A percentile compares a stretch with the other conserved stretches of the same genome.
phyloP scores from a whole-genome alignment of 2,797 vertebrate species.

The Choloepus didactylus region DNA sequence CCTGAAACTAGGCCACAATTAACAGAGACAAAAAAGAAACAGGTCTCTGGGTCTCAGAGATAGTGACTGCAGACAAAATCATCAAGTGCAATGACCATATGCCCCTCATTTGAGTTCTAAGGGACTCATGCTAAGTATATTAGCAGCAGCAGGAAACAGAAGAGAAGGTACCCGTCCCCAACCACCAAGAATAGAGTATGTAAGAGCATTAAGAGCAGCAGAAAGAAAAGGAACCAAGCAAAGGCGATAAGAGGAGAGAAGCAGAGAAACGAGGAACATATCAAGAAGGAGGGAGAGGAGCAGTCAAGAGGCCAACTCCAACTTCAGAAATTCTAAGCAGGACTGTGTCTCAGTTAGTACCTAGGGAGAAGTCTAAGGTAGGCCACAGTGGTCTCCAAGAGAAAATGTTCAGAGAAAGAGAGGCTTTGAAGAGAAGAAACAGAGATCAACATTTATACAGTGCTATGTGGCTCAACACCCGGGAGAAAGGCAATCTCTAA shows the following conservation, averaged over 20 bases:
- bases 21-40: not conserved
- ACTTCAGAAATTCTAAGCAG: constrained; percentile 26
- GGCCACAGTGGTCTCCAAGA: not conserved
- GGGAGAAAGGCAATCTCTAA: not conserved
- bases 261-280: not conserved
- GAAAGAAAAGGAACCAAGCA: constrained; percentile 13
- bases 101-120: not conserved
- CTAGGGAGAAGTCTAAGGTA: not conserved
- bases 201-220: not conserved
- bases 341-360: not conserved
- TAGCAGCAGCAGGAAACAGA: constrained; percentile 1
- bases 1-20: not conserved
- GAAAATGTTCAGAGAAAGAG: not conserved
- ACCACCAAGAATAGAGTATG: not conserved
- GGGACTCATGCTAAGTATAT: not conserved
- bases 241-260: not conserved
- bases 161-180: not conserved
- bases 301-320: not conserved
- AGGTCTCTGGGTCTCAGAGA: not conserved
- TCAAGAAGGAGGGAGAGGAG: not conserved
- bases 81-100: not conserved
- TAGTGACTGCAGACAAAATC: not conserved
- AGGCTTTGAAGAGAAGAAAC: not conserved
- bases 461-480: not conserved
- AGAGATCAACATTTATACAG: not conserved